Evolutionary conservation across 92 coral and sea anemone species (phyloP), one percentile per base, ranked within the genome.

Genomic region (Epizoanthus rinbou): DNA sequence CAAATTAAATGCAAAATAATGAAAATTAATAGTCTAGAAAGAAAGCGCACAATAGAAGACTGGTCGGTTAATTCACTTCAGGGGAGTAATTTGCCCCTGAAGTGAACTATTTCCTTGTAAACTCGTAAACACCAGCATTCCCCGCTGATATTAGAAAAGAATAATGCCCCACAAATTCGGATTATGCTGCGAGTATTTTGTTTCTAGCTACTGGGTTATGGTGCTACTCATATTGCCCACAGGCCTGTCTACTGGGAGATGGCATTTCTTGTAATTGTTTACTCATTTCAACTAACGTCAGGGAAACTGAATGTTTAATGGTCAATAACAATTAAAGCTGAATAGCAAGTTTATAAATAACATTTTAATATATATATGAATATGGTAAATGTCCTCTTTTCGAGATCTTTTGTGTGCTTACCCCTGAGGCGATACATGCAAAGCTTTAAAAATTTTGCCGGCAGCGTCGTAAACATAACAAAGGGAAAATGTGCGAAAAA

Each of bases 101-200:
- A 33, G 73, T 28, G 37, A 67, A 67, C 8, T 3, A 3, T 67
- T 24, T 67, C 50, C 19, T 13, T 11, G 73, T 33, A n/a, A 67
- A 35, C n/a, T 67, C 31, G 47, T 33, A 17, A 41, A 16, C 21
- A 16, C 39, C 21, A 67, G 39, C 3, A 33, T 8, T 33, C n/a
- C 47, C 47, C 73, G 39, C 73, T 67, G 73, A 67, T 67, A 35
- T 41, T n/a, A n/a, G 39, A 6, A 65, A 25, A 19, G 33, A 67
- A 33, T 17, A 14, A 67, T 3, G 19, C 3, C 73, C 43, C 73
- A 18, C 35, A 15, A 41, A 28, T 37, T 37, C 8, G 7, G 47
- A 25, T 31, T 33, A 28, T 10, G 17, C 47, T 17, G 45, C 9
- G 21, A 28, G 0, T 67, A 67, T 67, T 67, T 17, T 33, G 22